phyloP scores from a whole-genome alignment of 2,888 invertebrate species.

The Scaeva pyrastri region DNA sequence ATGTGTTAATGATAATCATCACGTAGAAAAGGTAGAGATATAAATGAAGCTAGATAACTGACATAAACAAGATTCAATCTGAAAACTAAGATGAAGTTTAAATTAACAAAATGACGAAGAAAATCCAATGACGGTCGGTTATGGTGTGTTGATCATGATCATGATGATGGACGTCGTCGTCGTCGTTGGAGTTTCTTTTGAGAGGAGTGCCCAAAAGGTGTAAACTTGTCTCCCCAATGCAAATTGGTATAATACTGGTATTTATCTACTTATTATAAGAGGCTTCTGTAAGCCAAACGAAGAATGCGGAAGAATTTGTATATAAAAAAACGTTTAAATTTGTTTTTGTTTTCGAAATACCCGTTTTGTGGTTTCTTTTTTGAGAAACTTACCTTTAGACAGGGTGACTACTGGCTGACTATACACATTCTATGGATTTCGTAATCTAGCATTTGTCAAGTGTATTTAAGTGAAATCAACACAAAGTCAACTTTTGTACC shows the following conservation, averaged over 20 bases:
- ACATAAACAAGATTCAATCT: conserved; percentile 9
- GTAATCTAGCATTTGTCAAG: too few relatives aligned
- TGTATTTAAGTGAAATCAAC: too few relatives aligned
- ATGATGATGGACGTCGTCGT: conserved; percentile 13
- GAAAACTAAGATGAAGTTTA: conserved; percentile 3
- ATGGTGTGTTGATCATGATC: neutral
- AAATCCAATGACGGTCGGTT: neutral
- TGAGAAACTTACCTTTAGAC: neutral
- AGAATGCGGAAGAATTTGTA: conserved; percentile 27
- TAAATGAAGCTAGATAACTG: neutral
- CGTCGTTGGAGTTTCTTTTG: neutral
- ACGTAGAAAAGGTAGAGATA: too few relatives aligned
- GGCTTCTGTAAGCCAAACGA: conserved; percentile 18
- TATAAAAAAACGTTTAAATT: neutral
- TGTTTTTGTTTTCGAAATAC: conserved; percentile 17
- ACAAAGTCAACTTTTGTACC: too few relatives aligned
- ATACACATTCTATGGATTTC: too few relatives aligned
- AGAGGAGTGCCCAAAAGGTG: conserved; percentile 70
- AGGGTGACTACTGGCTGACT: too few relatives aligned
- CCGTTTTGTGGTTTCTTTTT: conserved; percentile 15
- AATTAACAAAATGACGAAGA: conserved; percentile 23
- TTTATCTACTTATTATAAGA: neutral
- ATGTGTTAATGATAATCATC: conserved; percentile 44
- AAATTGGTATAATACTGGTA: conserved; percentile 1
- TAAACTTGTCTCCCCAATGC: conserved; percentile 32